phyloP scores from a whole-genome alignment of 2,113 vertebrate species.

The Ceuthmochares aereus region DNA sequence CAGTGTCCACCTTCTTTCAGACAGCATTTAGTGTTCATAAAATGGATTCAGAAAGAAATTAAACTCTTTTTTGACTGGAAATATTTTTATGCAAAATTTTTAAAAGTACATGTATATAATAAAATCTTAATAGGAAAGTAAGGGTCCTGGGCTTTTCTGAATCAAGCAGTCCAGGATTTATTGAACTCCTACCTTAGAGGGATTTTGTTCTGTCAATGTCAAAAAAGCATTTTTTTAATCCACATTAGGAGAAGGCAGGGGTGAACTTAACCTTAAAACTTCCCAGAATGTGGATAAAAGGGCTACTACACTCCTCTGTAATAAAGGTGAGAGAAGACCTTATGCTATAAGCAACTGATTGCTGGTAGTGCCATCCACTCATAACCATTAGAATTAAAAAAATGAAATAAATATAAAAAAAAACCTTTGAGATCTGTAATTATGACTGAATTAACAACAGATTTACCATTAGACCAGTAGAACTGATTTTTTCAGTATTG shows the following conservation, averaged over 20 bases:
- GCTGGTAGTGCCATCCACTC: neutral
- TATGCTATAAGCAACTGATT: neutral
- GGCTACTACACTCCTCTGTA: neutral
- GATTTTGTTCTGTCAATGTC: neutral
- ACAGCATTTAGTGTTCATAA: neutral
- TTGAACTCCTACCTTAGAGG: neutral
- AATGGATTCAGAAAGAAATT: neutral
- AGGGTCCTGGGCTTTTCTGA: neutral
- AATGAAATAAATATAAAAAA: neutral
- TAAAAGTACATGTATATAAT: neutral
- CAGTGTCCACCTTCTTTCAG: neutral
- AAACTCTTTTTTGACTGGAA: neutral
- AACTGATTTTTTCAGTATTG: neutral
- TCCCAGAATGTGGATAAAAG: neutral
- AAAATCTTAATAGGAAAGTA: neutral
- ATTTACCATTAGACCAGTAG: neutral
- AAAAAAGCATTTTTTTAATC: neutral
- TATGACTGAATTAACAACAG: neutral
- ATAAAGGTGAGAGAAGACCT: neutral
- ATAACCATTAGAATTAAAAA: neutral
- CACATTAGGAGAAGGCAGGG: neutral
- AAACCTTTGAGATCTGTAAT: neutral
- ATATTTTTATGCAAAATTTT: neutral
- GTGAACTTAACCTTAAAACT: neutral
- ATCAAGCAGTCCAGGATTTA: neutral